Conservation (phyloP, 30 jellyfish, hydroid and myxozoan genomes). For the Turritopsis dohrnii region DNA sequence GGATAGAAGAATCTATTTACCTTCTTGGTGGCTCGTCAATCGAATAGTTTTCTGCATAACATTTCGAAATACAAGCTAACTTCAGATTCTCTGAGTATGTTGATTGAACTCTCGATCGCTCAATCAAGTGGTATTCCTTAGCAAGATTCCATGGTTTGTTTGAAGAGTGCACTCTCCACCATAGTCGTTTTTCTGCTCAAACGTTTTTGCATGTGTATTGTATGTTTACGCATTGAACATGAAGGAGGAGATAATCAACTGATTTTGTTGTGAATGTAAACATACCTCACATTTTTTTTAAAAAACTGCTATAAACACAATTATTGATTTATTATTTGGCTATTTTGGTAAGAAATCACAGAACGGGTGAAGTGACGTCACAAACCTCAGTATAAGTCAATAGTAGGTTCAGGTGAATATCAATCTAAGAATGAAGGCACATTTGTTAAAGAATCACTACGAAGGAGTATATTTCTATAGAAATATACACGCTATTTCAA, state of each 20-base stretch:
- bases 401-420: too few species aligned
- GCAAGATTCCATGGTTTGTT: background rate
- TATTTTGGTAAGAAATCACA: too few species aligned
- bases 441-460: too few species aligned
- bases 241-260: background rate
- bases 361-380: too few species aligned
- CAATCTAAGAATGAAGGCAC: too few species aligned
- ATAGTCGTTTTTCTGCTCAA: background rate
- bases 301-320: too few species aligned
- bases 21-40: background rate
- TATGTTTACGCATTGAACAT: background rate
- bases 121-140: too few species aligned
- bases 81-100: background rate
- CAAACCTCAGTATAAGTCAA: too few species aligned
- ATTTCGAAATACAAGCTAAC: background rate
- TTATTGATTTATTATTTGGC: too few species aligned
- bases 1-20: background rate
- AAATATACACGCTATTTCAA: too few species aligned
- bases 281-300: background rate
- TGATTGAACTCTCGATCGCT: too few species aligned
- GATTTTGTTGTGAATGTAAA: background rate
- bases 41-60: background rate
- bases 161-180: background rate
- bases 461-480: too few species aligned
- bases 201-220: background rate